Base-by-base conservation (phyloP, 53 echinoderm and acorn worm species). In the Holothuria scabra region DNA sequence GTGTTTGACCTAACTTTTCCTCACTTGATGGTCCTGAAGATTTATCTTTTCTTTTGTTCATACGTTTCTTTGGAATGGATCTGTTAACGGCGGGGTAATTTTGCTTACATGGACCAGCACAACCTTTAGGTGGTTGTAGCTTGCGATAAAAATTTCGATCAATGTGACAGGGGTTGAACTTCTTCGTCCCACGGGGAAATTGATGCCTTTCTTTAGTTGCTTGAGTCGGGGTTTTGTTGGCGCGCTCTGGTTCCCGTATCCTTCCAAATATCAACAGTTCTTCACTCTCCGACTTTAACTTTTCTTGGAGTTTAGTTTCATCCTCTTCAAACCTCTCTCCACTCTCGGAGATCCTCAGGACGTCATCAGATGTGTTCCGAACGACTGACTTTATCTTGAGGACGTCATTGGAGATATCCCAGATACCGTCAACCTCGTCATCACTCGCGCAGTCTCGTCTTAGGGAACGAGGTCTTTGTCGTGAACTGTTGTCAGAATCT, bases 391-490 rank as follows among this genome's bases (percentile, higher is more conserved):
- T 20, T 23, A 74, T 46, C 44, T 74, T 74, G 21, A 78, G 28
- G 20, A 78, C 78, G 21, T 78, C 78, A 32, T 33, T 59, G 5
- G 78, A 26, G 26, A 78, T 78, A 11, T 46, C 30, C 78, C 78
- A 78, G 31, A 78, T 78, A 52, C 59, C 78, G 25, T 76, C 76
- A 48, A 76, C 56, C 21, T 78, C 78, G 57, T 78, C 78, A n/a
- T 78, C 78, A 28, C 78, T 78, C 8, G 78, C 78, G 31, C 78
- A 78, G 28, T 78, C 59, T 57, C 78, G 78, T 56, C 52, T 52
- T 12, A 52, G 52, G 8, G 52, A 52, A 16, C 52, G 52, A 16
- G 52, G 18, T 52, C 52, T 14, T 52, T 18, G 52, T 52, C 18
- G 1, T 16, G 52, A 52, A 4, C 18, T 52, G 20, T 21, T 72